Percentiles rank a stretch among this genome's conserved stretches.
Conservation (phyloP, 2,888 invertebrate species). For the Eristalinus aeneus region DNA sequence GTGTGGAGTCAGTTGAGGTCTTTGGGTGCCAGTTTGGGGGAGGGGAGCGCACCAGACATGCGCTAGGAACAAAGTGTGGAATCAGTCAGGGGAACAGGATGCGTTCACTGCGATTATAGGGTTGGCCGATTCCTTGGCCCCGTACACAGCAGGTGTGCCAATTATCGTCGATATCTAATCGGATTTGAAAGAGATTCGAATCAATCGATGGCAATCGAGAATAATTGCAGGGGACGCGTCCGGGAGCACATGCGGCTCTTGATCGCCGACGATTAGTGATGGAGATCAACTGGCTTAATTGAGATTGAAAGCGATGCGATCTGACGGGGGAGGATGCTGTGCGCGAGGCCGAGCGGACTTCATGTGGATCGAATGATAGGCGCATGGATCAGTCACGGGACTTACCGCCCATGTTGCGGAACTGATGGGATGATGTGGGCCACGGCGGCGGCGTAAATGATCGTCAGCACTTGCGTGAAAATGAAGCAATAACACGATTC, state of each 20-base stretch:
- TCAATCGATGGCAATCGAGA: constrained; percentile 54
- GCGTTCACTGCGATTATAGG: not conserved
- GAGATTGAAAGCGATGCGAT: constrained; percentile 36
- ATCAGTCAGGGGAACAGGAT: constrained; percentile 53
- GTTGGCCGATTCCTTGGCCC: constrained; percentile 2
- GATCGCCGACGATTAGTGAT: constrained; percentile 37
- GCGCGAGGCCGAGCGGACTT: not conserved
- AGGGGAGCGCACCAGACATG: not conserved
- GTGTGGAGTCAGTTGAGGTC: constrained; percentile 65
- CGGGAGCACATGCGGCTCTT: constrained; percentile 27
- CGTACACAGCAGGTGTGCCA: constrained; percentile 55
- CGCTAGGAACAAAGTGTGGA: constrained; percentile 39
- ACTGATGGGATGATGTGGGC: not conserved
- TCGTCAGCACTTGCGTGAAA: not conserved
- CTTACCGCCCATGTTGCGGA: constrained; percentile 5
- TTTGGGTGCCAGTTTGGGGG: constrained; percentile 9
- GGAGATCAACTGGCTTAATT: constrained; percentile 43
- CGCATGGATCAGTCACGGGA: not conserved
- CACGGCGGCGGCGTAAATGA: not conserved
- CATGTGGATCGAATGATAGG: not conserved
- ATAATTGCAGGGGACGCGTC: constrained; percentile 28
- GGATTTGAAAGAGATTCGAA: constrained; percentile 45
- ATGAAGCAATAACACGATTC: not conserved
- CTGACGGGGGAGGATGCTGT: not conserved
- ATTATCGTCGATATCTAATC: constrained; percentile 51